Conservation (phyloP, 2,113 vertebrate species). For the Campylomormyrus tamandua region DNA sequence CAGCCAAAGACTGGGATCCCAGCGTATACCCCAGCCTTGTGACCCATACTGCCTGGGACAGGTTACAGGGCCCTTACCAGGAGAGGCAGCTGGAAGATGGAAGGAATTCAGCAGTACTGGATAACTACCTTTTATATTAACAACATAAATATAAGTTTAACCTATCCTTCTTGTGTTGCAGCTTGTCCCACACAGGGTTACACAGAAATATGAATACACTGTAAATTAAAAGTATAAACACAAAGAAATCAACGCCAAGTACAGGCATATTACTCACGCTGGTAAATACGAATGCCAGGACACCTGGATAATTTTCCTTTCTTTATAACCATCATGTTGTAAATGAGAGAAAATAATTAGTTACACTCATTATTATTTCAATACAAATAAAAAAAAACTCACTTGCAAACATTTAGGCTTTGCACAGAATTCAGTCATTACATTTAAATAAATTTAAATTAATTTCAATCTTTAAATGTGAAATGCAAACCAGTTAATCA, state of each 20-base stretch:
- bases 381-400: not conserved
- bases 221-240: not conserved
- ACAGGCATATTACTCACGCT: not conserved
- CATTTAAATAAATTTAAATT: not conserved
- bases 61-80: not conserved
- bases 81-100: not conserved
- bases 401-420: not conserved
- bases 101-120: not conserved
- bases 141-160: not conserved
- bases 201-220: not conserved
- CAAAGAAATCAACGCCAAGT: not conserved
- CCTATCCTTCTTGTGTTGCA: not conserved
- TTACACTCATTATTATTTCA: not conserved
- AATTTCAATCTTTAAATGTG: not conserved
- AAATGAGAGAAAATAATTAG: not conserved
- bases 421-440: not conserved
- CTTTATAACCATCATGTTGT: not conserved
- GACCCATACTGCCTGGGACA: not conserved
- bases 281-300: not conserved
- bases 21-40: not conserved
- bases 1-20: not conserved
- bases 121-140: not conserved
- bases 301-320: not conserved
- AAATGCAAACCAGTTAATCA: not conserved
- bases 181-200: not conserved